Evolutionary conservation across 2,113 vertebrate species (phyloP), one percentile per base, ranked within the genome.

Genomic region (Cyprinodon brontotheroides): DNA sequence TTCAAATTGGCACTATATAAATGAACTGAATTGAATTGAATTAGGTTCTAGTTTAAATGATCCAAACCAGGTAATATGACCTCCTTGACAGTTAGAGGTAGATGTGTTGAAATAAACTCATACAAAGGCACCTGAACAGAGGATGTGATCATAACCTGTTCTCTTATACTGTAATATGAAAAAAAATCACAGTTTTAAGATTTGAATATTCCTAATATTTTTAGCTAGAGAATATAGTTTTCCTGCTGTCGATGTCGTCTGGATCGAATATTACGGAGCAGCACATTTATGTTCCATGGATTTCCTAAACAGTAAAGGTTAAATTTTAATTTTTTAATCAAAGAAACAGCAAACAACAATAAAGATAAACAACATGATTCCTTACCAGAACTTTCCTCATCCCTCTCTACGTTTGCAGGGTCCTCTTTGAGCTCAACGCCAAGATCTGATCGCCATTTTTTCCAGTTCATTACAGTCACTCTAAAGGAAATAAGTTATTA

Each of bases 381-480:
- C 37, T 12, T 47, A 66, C 64, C 41, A 6, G 40, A 29, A 9
- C 9, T 22, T 29, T 47, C 41, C 11, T 5, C 12, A 2, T 29
- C 2, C 0, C 20, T 12, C n/a, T 14, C 11, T 11, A 5, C 20
- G n/a, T 14, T 13, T 29, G 41, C 41, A 36, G 64, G 64, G 3
- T 66, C 64, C 22, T 66, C 64, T 11, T 66, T 45, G 20, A 43
- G 64, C 4, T 66, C 22, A 7, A 45, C 94, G n/a, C 95, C 92
- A 40, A 96, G 90, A 0, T 96, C 94, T 4, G 94, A 95, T 85
- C 95, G 95, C 96, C 96, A 97, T 0, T 92, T 93, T 77, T 87
- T 96, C 96, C 96, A 97, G 78, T 96, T 96, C 50, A 95, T 94
- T 75, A 97, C 96, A 6, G 96, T 94, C 53, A 97, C 95, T 82